Evolutionary conservation across 2,113 vertebrate genomes (phyloP).

Genomic region (rat (Rattus norvegicus)): GRCr8 NC_086031.1:73432501-73433000

Average conservation of each 20-base stretch:
- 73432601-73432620: neutral
- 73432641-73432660: neutral
- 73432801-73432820: neutral
- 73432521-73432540: conserved; percentile 9
- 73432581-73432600: neutral
- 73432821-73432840: neutral
- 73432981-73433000: neutral
- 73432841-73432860: neutral
- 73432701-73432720: neutral
- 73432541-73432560: neutral
- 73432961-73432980: neutral
- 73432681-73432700: neutral
- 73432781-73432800: neutral
- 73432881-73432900: neutral
- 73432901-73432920: neutral
- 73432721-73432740: neutral
- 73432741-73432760: neutral
- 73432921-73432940: neutral
- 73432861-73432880: neutral
- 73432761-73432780: neutral
- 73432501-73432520: neutral
- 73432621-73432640: conserved; percentile 1
- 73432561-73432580: neutral
- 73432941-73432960: neutral
- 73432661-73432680: neutral